Conservation (phyloP, 2,797 vertebrate genomes). For the Lindbergichthys nudifrons region DNA sequence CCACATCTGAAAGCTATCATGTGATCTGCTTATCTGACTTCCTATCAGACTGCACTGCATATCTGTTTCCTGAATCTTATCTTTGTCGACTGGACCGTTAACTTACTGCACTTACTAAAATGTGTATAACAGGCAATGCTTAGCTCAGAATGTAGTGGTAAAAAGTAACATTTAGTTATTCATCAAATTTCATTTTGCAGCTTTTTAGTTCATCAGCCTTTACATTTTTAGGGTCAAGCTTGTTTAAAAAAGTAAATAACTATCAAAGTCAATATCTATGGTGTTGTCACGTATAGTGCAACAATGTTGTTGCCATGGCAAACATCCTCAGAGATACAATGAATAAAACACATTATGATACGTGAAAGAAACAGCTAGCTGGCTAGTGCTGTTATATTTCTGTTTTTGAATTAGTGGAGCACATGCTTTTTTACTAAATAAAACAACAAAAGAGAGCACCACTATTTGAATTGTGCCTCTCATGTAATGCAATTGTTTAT, state of each 20-base stretch:
- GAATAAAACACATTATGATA: neutral
- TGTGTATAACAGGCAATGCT: neutral
- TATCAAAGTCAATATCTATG: neutral
- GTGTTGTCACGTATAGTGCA: neutral
- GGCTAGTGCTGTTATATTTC: slow-evolving; percentile 45
- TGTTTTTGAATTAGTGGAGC: neutral
- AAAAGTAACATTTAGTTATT: neutral
- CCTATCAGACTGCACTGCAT: slow-evolving; percentile 9
- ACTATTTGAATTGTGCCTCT: slow-evolving; percentile 4
- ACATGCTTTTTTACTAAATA: slow-evolving; percentile 16
- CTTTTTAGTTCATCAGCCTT: neutral
- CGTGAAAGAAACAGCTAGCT: slow-evolving; percentile 47
- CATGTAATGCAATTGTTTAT: neutral
- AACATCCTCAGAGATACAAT: neutral
- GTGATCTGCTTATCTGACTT: neutral
- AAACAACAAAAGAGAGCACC: slow-evolving; percentile 21
- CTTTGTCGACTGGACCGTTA: neutral
- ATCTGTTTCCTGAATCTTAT: neutral
- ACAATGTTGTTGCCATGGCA: neutral
- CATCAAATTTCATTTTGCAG: neutral
- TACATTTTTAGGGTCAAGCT: neutral
- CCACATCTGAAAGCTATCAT: neutral
- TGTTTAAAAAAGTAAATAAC: too few species aligned
- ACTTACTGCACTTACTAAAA: slow-evolving; percentile 18
- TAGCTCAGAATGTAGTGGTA: neutral